Conservation (phyloP, 92 coral and sea anemone species). For the Micromussa lordhowensis region DNA sequence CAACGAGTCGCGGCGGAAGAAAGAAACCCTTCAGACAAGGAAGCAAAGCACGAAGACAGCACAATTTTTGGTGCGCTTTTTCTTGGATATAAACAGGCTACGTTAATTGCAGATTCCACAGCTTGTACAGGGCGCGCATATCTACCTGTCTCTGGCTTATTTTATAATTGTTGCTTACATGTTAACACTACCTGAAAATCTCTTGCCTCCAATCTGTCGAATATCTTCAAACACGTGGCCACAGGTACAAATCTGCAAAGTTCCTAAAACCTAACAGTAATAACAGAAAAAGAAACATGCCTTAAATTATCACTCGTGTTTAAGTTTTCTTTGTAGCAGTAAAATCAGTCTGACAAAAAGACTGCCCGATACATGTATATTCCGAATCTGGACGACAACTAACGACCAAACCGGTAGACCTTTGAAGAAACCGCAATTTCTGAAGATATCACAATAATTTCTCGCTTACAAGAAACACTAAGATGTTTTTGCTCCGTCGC, state of each 20-base stretch:
- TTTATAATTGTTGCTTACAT: neutral
- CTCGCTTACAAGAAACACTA: too few species aligned
- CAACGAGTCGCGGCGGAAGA: too few species aligned
- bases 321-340: neutral
- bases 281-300: neutral
- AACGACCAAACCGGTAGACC: neutral
- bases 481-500: too few species aligned
- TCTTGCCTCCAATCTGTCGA: slow-evolving; percentile 52
- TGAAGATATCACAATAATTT: too few species aligned
- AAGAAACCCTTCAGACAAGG: too few species aligned
- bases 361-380: neutral
- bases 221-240: slow-evolving; percentile 63
- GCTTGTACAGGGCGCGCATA: neutral
- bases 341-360: neutral
- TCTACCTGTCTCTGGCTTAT: neutral
- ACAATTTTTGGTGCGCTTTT: neutral
- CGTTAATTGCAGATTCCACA: neutral
- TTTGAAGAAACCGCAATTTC: neutral
- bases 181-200: slow-evolving; percentile 58
- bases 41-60: neutral
- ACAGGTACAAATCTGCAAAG: slow-evolving; percentile 25
- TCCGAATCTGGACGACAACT: neutral
- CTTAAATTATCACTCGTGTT: neutral
- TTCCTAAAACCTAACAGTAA: slow-evolving; percentile 17
- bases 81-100: neutral